These are phyloP conservation scores for Xiphophorus hellerii DNA, from an alignment of 2,113 vertebrate genomes.

Conservation along the genomic window DNA sequence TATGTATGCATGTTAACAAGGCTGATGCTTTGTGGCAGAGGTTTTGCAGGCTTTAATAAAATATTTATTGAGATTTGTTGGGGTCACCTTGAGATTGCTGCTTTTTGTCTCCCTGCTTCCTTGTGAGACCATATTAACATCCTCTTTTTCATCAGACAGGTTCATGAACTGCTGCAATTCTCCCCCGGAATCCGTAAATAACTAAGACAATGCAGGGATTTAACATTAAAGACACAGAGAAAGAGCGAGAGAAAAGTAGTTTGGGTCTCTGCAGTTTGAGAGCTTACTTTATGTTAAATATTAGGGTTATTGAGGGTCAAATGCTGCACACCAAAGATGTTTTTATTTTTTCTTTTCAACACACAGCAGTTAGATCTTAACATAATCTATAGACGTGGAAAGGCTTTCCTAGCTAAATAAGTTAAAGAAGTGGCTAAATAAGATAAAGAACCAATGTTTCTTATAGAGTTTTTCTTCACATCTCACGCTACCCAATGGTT, in stretches of 20 bases:
- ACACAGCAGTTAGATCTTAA: neutral
- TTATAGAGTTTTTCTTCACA: neutral
- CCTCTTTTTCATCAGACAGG: conserved; percentile 45
- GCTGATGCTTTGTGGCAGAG: conserved; percentile 41
- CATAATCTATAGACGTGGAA: neutral
- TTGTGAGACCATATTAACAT: conserved; percentile 55
- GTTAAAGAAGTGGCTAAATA: neutral
- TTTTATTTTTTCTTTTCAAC: neutral
- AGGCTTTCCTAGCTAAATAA: neutral
- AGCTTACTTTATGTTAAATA: neutral
- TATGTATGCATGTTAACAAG: conserved; percentile 10
- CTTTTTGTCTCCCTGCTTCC: conserved; percentile 27
- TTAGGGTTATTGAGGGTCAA: neutral
- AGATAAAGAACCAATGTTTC: neutral
- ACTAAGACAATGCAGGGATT: neutral
- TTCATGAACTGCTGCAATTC: conserved; percentile 33
- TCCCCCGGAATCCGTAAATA: conserved; percentile 19
- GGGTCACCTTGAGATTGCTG: conserved; percentile 61
- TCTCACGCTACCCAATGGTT: too few species aligned
- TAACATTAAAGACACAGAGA: neutral
- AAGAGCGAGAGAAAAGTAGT: neutral
- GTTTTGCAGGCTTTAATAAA: conserved; percentile 51
- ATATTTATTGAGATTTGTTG: conserved; percentile 57
- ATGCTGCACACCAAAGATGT: neutral
- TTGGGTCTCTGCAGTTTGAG: neutral